These are phyloP conservation scores for Micropoecilia bifurca DNA, from an alignment of 2,797 vertebrate genomes.

Conservation along the genomic window DNA sequence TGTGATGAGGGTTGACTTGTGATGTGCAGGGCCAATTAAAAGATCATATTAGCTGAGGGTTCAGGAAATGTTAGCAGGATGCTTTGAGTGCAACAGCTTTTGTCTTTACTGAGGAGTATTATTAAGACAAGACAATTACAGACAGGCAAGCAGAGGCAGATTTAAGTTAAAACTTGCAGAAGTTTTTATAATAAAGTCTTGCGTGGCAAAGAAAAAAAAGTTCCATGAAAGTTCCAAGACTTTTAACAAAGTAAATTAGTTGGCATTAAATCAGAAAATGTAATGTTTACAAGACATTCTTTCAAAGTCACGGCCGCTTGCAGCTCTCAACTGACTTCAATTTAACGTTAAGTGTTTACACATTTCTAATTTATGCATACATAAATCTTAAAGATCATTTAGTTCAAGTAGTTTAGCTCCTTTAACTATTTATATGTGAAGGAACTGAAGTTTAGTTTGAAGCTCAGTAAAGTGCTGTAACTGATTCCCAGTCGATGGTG, in stretches of 20 bases:
- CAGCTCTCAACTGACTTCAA: not conserved
- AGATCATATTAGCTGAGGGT: slow-evolving; percentile 1
- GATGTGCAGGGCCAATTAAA: slow-evolving; percentile 17
- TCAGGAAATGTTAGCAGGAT: slow-evolving; percentile 1
- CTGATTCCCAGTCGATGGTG: not conserved
- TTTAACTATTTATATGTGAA: not conserved
- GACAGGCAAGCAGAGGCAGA: not conserved
- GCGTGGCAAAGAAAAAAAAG: not conserved
- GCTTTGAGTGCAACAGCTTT: not conserved
- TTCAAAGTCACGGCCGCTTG: not conserved
- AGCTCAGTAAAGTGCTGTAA: not conserved
- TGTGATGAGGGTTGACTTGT: slow-evolving; percentile 3
- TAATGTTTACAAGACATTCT: not conserved
- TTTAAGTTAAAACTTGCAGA: not conserved
- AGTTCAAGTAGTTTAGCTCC: not conserved
- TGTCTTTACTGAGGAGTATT: not conserved
- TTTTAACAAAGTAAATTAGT: not conserved
- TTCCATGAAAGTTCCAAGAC: not conserved
- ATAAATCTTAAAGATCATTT: not conserved
- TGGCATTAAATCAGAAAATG: not conserved
- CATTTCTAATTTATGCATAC: not conserved
- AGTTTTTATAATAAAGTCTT: not conserved
- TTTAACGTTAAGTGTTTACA: not conserved
- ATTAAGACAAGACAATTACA: not conserved
- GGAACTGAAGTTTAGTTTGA: not conserved